Base-by-base conservation (phyloP, 2,113 vertebrate species). In the Epinephelus fuscoguttatus region DNA sequence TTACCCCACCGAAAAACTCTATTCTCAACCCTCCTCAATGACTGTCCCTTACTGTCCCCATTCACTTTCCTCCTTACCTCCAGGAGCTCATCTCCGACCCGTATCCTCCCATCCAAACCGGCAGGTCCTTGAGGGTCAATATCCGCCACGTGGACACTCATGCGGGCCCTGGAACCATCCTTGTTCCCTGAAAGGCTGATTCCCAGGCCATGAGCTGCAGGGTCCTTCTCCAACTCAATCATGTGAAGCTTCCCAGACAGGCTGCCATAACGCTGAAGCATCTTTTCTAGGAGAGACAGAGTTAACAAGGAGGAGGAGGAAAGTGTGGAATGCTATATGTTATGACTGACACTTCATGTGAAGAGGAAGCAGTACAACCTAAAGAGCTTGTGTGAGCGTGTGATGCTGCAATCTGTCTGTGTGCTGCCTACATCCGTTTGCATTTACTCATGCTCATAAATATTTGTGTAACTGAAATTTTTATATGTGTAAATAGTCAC, bases 201-300 rank as follows among this genome's bases (percentile, higher is more conserved):
- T 76, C 98, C 98, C 91, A 99, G 94, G 78, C 97, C 97, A 11
- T 92, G 83, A 70, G 82, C 90, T 3, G 78, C 75, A 1, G 91
- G 95, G 74, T 96, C 96, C 95, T 98, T 98, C 90, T 99, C 96
- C 92, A 99, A 94, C 79, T 98, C 97, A 82, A 99, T 96, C 96
- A 98, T 91, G 49, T 97, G 96, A 14, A 99, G 95, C 74, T 97
- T 96, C 2, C 98, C 98, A 0, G 94, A 88, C 37, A 99, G 94
- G 91, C 93, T 95, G 91, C 98, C 97, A 79, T 99, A 99, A 62
- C 97, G 96, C 81, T 97, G 95, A 73, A 94, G 47, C 73, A 98
- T 96, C 88, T 94, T 97, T 92, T 94, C 98, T 99, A 90, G 70
- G 53, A 86, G 59, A 79, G 60, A 67, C 25, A 79, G 50, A 49